Conservation (phyloP, 2,113 vertebrate species). For the Solenodon paradoxus region DNA sequence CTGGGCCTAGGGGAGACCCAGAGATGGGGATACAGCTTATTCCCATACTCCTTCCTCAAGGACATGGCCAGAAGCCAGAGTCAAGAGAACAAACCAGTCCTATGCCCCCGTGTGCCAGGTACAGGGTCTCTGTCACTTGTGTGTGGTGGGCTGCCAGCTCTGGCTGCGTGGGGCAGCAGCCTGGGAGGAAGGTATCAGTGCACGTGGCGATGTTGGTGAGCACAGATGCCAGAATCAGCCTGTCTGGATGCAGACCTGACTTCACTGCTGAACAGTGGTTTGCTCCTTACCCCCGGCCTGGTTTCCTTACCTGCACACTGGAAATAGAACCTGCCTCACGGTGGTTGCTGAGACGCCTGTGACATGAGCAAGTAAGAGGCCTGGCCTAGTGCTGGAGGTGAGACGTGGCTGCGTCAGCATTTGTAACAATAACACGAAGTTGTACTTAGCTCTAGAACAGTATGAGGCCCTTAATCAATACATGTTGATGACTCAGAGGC, state of each 20-base stretch:
- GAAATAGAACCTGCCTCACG: neutral
- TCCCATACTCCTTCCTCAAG: neutral
- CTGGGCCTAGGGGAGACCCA: neutral
- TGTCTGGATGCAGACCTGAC: neutral
- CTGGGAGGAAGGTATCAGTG: neutral
- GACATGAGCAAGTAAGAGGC: neutral
- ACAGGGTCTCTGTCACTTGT: too few relatives aligned
- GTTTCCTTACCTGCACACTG: neutral
- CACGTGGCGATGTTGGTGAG: rapidly evolving
- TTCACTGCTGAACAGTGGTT: neutral
- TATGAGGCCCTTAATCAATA: neutral
- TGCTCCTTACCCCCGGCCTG: neutral
- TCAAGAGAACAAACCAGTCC: neutral
- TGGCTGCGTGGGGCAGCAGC: neutral
- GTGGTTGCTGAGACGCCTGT: neutral
- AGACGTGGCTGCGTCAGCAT: neutral
- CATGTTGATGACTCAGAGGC: neutral
- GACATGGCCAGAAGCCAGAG: neutral
- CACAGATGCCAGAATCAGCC: neutral
- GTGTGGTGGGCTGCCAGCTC: rapidly evolving
- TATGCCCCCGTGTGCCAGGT: too few relatives aligned
- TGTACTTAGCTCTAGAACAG: neutral
- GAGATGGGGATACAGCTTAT: neutral
- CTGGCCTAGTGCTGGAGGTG: neutral
- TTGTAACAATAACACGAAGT: neutral